Base-by-base conservation (phyloP, 2,113 vertebrate species). In the Rhynchopsitta pachyrhyncha region DNA sequence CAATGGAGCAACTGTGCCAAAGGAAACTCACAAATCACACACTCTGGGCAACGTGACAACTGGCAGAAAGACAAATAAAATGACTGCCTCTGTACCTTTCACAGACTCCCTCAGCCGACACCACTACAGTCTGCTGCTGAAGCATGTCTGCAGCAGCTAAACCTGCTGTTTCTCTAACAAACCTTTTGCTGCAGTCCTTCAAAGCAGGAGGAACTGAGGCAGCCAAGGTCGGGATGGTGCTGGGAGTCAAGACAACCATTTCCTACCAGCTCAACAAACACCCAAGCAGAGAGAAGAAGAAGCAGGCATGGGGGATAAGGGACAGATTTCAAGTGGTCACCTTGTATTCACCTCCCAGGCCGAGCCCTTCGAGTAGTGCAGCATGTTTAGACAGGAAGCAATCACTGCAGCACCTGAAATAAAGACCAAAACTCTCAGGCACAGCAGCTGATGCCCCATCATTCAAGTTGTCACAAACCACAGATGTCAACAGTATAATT, bases 21-120 rank as follows among this genome's bases (percentile, higher is more conserved):
- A 85, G 63, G 86, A 86, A 94, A 60, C 67, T 79, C 91, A 81
- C 91, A 93, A 70, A 95, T 87, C 59, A 85, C 87, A 52, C 16
- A 33, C 74, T 66, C 28, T 0, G 9, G 94, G 91, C 84, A 91
- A 28, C 7, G 39, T 87, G 78, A 93, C 88, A 94, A 37, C 70
- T 87, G 93, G 90, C 85, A 94, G 74, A 33, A 73, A 91, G 52
- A 91, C 73, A 89, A 89, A 73, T 47, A 33, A 55, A 12, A 35
- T 10, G 50, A 42, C 64, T 78, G 82, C 73, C 39, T 75, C 47
- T 57, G 62, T 68, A 68, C 81, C 77, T 91, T 78, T 39, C 50
- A 11, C 68, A 60, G 39, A 9, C 63, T 59, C 74, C 78, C 59
- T 77, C 24, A 27, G 71, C 86, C 3, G 1, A n/a, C 76, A 59